Evolutionary conservation across 2,113 vertebrate species (phyloP).

Genomic region (Malurus alboscapulatus): DNA sequence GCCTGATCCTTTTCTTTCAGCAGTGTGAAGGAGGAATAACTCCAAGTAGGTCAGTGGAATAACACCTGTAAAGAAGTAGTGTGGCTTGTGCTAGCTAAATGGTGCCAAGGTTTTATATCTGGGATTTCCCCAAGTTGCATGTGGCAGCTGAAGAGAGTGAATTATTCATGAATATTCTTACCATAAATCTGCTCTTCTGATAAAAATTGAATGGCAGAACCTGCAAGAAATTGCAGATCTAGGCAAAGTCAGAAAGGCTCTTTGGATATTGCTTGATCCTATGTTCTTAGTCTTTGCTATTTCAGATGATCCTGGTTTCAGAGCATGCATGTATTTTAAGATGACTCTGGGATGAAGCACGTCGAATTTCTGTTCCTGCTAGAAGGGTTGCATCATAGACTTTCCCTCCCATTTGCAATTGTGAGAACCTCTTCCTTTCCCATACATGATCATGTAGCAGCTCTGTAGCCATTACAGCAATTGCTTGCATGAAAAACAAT

Average conservation of each 20-base stretch:
- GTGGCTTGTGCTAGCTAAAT: background rate
- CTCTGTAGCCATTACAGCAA: background rate
- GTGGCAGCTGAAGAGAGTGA: constrained; percentile 2
- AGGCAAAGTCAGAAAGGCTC: background rate
- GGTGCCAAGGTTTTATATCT: constrained; percentile 42
- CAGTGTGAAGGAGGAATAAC: background rate
- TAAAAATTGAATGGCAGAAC: constrained; percentile 21
- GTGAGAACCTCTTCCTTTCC: background rate
- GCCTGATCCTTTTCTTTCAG: background rate
- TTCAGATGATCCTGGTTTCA: background rate
- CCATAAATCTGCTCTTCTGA: constrained; percentile 36
- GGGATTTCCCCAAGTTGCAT: constrained; percentile 34
- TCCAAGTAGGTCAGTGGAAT: constrained; percentile 53
- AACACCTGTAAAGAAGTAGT: constrained; percentile 38
- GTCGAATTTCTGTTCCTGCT: background rate
- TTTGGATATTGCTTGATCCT: background rate
- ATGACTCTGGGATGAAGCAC: background rate
- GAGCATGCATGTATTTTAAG: background rate
- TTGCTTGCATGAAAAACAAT: background rate
- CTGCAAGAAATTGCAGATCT: background rate
- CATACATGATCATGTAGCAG: background rate
- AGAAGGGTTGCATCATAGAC: background rate
- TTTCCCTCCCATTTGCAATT: background rate
- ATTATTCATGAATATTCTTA: constrained; percentile 52
- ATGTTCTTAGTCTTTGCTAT: background rate